Evolutionary conservation across 1,140 invertebrate species (phyloP).

Genomic region (Cotesia vestalis): DNA sequence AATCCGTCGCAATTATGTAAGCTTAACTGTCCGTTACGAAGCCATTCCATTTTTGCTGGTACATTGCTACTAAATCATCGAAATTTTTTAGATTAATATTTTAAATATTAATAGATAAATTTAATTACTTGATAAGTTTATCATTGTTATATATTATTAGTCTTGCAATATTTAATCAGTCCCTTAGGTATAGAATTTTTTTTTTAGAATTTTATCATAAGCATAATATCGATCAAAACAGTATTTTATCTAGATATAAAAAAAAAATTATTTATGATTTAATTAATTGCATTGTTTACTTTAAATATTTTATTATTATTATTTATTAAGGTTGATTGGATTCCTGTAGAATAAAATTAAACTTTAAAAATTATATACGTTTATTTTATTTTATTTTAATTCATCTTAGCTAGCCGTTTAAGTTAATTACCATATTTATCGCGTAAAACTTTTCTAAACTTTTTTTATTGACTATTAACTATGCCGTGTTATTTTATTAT

Average conservation of each 20-base stretch:
- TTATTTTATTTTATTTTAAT: constrained; percentile 1
- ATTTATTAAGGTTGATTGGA: too few species aligned
- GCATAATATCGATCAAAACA: neutral
- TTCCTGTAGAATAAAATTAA: too few species aligned
- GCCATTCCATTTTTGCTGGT: constrained; percentile 33
- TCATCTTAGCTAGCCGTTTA: constrained; percentile 42
- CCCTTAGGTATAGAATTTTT: neutral
- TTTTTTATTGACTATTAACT: constrained; percentile 5
- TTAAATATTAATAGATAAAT: neutral
- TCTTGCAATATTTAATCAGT: neutral
- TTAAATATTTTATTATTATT: neutral
- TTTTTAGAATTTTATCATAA: too few species aligned
- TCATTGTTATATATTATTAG: constrained; percentile 21
- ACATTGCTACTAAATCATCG: constrained; percentile 9
- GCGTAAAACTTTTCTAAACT: constrained; percentile 9
- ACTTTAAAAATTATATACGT: neutral
- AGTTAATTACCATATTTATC: constrained; percentile 45
- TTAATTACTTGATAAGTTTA: constrained; percentile 23
- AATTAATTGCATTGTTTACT: too few species aligned
- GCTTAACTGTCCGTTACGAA: constrained; percentile 29
- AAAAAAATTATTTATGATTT: too few species aligned
- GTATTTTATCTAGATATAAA: too few species aligned
- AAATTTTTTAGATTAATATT: constrained; percentile 7
- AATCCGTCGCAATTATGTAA: constrained; percentile 22
- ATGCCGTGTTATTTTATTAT: neutral